Evolutionary conservation across 64 coral and sea anemone species (phyloP).

Genomic region (Catalaphyllia jardinei): DNA sequence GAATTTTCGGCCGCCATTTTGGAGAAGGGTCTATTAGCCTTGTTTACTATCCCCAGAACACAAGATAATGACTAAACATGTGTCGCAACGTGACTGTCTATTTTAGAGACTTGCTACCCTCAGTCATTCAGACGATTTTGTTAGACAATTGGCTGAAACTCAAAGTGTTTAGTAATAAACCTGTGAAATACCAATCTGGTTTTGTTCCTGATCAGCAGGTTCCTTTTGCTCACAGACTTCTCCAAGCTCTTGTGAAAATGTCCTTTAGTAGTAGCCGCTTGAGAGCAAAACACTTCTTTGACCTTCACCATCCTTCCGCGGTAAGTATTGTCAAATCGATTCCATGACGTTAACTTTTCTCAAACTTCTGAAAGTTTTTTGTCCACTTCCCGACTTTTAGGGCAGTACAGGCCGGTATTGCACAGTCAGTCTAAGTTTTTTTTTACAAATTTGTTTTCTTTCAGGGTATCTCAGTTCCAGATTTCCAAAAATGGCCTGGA

Average conservation of each 20-base stretch:
- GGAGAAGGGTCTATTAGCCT: too few relatives aligned
- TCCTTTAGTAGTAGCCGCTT: conserved; percentile 70
- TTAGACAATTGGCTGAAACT: too few relatives aligned
- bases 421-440: background rate
- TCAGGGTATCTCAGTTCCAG: conserved; percentile 82
- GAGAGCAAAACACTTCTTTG: conserved; percentile 84
- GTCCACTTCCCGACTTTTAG: background rate
- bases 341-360: too few relatives aligned
- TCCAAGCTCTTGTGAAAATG: conserved; percentile 90
- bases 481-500: conserved; percentile 84
- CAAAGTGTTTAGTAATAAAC: background rate
- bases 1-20: too few relatives aligned
- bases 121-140: too few relatives aligned
- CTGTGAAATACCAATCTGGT: background rate
- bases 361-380: too few relatives aligned
- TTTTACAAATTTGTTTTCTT: background rate
- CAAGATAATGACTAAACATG: too few relatives aligned
- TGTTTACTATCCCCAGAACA: too few relatives aligned
- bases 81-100: too few relatives aligned
- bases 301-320: conserved; percentile 69
- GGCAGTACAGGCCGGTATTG: background rate
- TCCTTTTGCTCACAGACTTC: conserved; percentile 43
- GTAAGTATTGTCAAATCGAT: conserved; percentile 62
- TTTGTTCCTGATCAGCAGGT: conserved; percentile 47
- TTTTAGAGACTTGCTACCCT: too few relatives aligned